Base-by-base conservation (phyloP, 1,140 invertebrate genomes). In the Drosophila mauritiana region DNA sequence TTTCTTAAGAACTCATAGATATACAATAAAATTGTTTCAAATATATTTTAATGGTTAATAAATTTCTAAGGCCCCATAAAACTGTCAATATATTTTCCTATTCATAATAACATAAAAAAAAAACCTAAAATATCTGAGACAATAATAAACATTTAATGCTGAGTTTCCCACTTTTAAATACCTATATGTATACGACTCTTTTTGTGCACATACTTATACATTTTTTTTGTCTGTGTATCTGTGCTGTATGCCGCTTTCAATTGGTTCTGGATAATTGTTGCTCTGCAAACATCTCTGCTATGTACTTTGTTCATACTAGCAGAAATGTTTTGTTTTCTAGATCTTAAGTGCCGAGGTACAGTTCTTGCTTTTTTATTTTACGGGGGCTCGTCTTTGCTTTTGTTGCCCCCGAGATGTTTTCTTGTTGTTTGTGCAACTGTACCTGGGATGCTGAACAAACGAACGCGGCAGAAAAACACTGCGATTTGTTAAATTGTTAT, bases 401-500 rank as follows among this genome's bases (percentile, higher is more conserved):
- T 53, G 20, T 53, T 51, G 48, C 49, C 55, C 20, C 59, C 34
- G 62, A 51, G 20, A 40, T 57, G 17, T 22, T 36, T 51, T 64
- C 45, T 64, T 61, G 62, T 57, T 80, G 59, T 85, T 58, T 49
- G 81, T 73, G 56, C 82, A 78, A 85, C 82, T 85, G 82, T 85
- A 85, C 82, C 73, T 74, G 54, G 46, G 56, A 70, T 77, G 61
- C 73, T 72, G 56, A 48, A 58, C 72, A 52, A 13, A 36, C 69
- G 67, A 67, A 64, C 39, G 48, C 20, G 55, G 42, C 45, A 54
- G 31, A 42, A 62, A 58, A 59, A 54, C 59, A 73, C 40, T 59
- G 80, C 67, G 39, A 85, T 75, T 88, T 88, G 78, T 67, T 63
- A 76, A 83, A 86, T 83, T 64, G 53, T 74, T 79, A 83, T 63